phyloP scores from a whole-genome alignment of 2,888 invertebrate genomes.

The Rotaria sp. region DNA sequence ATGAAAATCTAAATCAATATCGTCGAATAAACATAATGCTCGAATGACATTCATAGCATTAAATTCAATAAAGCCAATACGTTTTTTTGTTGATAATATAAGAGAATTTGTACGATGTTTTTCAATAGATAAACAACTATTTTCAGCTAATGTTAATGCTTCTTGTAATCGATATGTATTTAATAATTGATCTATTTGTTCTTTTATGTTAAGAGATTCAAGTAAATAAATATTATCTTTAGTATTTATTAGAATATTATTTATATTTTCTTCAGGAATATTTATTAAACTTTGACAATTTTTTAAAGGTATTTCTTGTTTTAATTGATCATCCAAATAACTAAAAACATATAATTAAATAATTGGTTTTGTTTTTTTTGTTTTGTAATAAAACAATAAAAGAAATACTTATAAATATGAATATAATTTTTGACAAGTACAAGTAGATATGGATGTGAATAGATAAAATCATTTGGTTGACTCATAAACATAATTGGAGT shows the following conservation, averaged over 20 bases:
- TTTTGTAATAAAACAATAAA: background rate
- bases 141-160: constrained; percentile 20
- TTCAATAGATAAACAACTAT: background rate
- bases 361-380: background rate
- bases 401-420: background rate
- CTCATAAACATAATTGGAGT: constrained; percentile 16
- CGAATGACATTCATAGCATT: background rate
- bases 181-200: constrained; percentile 12
- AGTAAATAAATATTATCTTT: background rate
- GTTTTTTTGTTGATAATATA: background rate
- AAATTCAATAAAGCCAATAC: background rate
- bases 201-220: background rate
- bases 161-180: constrained; percentile 16
- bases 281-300: background rate
- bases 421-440: background rate
- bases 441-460: background rate
- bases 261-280: background rate
- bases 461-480: background rate
- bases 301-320: background rate
- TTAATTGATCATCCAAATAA: constrained; percentile 13
- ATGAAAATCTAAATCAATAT: background rate
- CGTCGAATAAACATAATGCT: background rate
- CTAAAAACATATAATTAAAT: background rate
- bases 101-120: background rate
- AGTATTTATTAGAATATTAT: background rate